Evolutionary conservation across 2,113 vertebrate species (phyloP).

Genomic region (Callopanchax toddi): DNA sequence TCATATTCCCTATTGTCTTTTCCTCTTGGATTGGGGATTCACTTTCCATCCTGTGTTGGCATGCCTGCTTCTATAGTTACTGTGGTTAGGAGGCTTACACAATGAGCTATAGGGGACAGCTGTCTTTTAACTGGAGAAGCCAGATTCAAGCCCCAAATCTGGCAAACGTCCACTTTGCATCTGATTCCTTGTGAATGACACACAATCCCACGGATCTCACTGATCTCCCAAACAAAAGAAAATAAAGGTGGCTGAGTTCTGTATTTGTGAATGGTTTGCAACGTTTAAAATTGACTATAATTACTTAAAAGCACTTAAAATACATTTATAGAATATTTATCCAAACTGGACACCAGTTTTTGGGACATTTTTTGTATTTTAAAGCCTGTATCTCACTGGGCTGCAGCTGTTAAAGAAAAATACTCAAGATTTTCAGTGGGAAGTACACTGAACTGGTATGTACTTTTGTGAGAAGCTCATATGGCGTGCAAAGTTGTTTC

Average conservation of each 20-base stretch:
- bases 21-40: conserved; percentile 59
- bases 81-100: conserved; percentile 33
- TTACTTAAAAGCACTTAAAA: too few species aligned
- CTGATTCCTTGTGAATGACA: conserved; percentile 47
- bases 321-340: too few species aligned
- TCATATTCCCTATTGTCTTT: conserved; percentile 74
- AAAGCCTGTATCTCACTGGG: too few species aligned
- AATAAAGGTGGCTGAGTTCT: neutral
- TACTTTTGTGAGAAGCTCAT: too few species aligned
- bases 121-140: conserved; percentile 51
- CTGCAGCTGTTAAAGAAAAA: too few species aligned
- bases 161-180: conserved; percentile 33
- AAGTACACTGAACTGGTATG: too few species aligned
- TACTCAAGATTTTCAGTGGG: too few species aligned
- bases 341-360: too few species aligned
- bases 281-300: too few species aligned
- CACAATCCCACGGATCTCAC: conserved; percentile 30
- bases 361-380: too few species aligned
- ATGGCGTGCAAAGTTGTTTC: too few species aligned
- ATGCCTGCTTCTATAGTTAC: conserved; percentile 32
- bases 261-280: too few species aligned
- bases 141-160: conserved; percentile 40
- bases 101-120: conserved; percentile 29
- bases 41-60: conserved; percentile 55
- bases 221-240: conserved; percentile 9